Evolutionary conservation across 2,888 invertebrate genomes (phyloP).

Genomic region (Tetropium fuscum): DNA sequence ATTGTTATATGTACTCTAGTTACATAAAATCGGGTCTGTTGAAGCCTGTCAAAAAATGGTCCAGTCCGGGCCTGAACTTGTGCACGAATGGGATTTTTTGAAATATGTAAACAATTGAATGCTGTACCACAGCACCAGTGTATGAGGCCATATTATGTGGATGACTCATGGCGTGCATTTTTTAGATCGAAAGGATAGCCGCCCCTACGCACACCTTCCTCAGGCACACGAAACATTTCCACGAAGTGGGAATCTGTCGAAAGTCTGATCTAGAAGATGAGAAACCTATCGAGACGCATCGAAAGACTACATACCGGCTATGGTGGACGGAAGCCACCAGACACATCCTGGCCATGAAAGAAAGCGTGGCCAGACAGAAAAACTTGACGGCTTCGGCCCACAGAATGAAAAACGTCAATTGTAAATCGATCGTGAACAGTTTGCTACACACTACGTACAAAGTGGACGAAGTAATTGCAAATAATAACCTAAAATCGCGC

Average conservation of each 20-base stretch:
- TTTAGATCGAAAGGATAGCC: conserved; percentile 73
- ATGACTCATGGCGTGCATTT: conserved; percentile 12
- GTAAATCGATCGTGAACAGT: conserved; percentile 51
- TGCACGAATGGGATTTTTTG: too few species aligned
- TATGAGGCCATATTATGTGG: too few species aligned
- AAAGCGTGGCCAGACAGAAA: conserved; percentile 58
- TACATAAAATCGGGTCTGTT: too few species aligned
- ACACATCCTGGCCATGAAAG: conserved; percentile 58
- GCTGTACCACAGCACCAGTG: too few species aligned
- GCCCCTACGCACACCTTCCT: conserved; percentile 77
- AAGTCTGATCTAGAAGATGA: conserved; percentile 39
- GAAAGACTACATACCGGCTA: conserved; percentile 55
- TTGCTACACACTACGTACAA: conserved; percentile 37
- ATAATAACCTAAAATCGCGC: conserved; percentile 47
- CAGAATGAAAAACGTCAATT: conserved; percentile 42
- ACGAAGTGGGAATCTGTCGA: conserved; percentile 48
- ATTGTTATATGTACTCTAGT: too few species aligned
- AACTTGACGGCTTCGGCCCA: conserved; percentile 53
- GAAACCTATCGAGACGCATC: too few species aligned
- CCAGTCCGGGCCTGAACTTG: not conserved
- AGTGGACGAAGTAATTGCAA: conserved; percentile 60
- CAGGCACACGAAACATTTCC: conserved; percentile 62
- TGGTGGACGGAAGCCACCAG: conserved; percentile 64
- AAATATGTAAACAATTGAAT: too few species aligned
- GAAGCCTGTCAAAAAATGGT: too few species aligned